Evolutionary conservation across 2,888 invertebrate species (phyloP).

Genomic region (Athalia circularis): DNA sequence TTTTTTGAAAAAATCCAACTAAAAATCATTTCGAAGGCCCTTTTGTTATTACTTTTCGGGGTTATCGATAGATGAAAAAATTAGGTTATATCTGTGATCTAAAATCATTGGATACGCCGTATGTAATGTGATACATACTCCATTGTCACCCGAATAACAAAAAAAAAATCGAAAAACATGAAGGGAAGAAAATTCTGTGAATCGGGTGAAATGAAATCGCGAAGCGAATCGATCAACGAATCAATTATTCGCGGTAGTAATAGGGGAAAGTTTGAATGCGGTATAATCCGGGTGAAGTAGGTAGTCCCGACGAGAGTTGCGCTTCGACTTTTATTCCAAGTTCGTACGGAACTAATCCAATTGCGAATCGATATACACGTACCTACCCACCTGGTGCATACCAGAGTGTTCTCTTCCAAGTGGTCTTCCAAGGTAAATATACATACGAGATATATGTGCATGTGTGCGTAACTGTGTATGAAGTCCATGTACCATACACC

Average conservation of each 20-base stretch:
- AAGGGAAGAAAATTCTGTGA: neutral
- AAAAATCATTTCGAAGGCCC: no score
- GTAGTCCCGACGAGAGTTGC: neutral
- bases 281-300: neutral
- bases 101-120: no score
- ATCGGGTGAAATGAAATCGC: neutral
- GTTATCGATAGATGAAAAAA: no score
- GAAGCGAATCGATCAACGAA: neutral
- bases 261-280: neutral
- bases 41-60: no score
- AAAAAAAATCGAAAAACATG: neutral
- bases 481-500: no score
- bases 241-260: neutral
- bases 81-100: no score
- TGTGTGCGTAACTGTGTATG: no score
- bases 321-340: constrained; percentile 27
- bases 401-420: constrained; percentile 33
- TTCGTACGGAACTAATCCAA: constrained; percentile 30
- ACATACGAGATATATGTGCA: no score
- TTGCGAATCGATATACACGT: constrained; percentile 18
- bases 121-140: no score
- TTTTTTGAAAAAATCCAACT: no score
- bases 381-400: constrained; percentile 17
- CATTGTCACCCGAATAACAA: no score
- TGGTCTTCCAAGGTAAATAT: constrained; percentile 2